Base-by-base conservation (phyloP, 2,113 vertebrate species). In the Gymnocephalus cernua region DNA sequence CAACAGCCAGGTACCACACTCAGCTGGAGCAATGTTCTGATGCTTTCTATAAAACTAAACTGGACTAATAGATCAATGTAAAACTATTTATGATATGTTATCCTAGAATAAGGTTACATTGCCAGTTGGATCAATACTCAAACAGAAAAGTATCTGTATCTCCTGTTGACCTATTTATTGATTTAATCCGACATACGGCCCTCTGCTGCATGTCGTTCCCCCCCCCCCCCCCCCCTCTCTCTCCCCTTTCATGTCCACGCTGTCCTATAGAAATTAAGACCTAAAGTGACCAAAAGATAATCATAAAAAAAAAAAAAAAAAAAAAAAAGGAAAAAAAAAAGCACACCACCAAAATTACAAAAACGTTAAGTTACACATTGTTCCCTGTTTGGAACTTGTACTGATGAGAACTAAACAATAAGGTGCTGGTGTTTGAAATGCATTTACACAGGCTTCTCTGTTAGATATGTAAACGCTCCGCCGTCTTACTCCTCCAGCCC, bases 1-100 rank as follows among this genome's bases (percentile, higher is more conserved):
- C 91, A 92, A 14, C 95, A 96, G 66, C 96, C 96, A 89, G 95
- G 96, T 96, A 82, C 51, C 53, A 16, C 18, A 53, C 25, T 53
- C 48, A 59, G 4, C 38, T 27, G 6, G 2, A 56, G 14, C 21
- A 44, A 18, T 48, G 32, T 15, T 23, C 9, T 41, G 18, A 56
- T 18, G 3, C 12, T 47, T 50, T 12, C 2, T 27, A 15, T 72
- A 0, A 48, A 65, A 11, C n/a, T 16, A 29, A 15, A 11, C 41
- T 35, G 27, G 21, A 58, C 25, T 16, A 21, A 21, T 4, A 51
- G 27, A 38, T 51, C 0, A 12, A 25, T 25, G 7, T 53, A 48
- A 48, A 77, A 66, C 38, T 47, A 14, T 3, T 23, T 76, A 1
- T 16, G 12, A 18, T 45, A 23, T 53, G 19, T 23, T 51, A 29